A percentile compares a stretch with the other conserved stretches of the same genome.
phyloP scores from a whole-genome alignment of 2,888 invertebrate species.

The Spisula subtruncata region DNA sequence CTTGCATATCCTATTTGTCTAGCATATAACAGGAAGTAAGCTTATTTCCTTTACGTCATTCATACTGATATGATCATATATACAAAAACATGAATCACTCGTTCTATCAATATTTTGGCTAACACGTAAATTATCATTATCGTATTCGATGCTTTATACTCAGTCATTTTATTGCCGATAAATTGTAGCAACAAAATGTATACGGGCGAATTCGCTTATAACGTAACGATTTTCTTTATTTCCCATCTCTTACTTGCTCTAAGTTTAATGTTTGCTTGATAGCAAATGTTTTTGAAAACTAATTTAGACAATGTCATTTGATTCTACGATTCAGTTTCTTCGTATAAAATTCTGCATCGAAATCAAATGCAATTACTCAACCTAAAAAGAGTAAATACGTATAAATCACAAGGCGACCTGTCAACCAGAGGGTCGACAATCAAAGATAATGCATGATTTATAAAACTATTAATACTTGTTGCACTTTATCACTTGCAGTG shows the following conservation, averaged over 20 bases:
- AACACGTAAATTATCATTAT: not conserved
- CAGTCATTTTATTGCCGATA: not conserved
- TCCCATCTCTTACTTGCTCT: not conserved
- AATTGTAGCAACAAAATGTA: not conserved
- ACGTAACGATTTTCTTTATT: not conserved
- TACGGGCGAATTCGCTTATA: too few species aligned
- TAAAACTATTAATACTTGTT: too few species aligned
- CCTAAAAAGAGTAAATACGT: too few species aligned
- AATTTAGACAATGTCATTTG: not conserved
- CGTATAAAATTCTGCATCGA: too few species aligned
- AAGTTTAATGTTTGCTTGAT: not conserved
- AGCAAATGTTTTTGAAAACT: not conserved
- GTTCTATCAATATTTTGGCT: not conserved
- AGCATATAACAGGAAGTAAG: not conserved
- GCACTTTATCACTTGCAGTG: too few species aligned
- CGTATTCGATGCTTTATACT: not conserved
- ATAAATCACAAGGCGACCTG: too few species aligned
- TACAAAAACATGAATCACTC: not conserved
- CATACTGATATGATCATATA: not conserved
- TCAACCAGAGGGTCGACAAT: too few species aligned
- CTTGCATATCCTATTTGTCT: not conserved
- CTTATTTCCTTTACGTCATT: slow-evolving; percentile 9
- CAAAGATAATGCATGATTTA: too few species aligned
- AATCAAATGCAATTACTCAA: too few species aligned
- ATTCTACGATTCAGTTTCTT: too few species aligned